Conservation (phyloP, 2,797 vertebrate genomes). For the Micromesistius poutassou region DNA sequence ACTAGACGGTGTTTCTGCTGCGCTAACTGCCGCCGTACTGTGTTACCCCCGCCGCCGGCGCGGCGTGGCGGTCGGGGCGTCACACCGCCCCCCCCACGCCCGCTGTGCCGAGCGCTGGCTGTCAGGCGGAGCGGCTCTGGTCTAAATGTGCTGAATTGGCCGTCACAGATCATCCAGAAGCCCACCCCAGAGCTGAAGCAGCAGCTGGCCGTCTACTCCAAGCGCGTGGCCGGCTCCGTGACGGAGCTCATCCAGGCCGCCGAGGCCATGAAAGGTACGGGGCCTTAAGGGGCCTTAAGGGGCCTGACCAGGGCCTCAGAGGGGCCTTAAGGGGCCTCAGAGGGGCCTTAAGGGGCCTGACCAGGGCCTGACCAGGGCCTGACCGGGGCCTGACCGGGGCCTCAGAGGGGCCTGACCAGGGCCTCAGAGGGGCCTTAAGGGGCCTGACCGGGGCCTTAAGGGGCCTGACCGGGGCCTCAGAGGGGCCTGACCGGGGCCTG, state of each 20-base stretch:
- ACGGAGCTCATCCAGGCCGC: constrained; percentile 89
- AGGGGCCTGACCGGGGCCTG: too few species aligned
- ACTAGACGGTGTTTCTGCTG: too few species aligned
- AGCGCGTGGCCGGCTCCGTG: constrained; percentile 83
- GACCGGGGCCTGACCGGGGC: too few species aligned
- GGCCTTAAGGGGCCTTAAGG: neutral
- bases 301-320: too few species aligned
- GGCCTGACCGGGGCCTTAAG: too few species aligned
- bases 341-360: too few species aligned
- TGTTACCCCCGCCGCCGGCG: neutral
- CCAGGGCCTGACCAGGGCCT: too few species aligned
- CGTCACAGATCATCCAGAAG: constrained; percentile 80
- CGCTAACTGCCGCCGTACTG: neutral
- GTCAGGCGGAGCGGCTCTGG: neutral
- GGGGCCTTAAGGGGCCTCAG: too few species aligned
- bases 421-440: too few species aligned
- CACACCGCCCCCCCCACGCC: neutral
- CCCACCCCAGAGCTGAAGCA: constrained; percentile 82
- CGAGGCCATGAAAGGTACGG: constrained; percentile 86
- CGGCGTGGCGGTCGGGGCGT: too few species aligned
- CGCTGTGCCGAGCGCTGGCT: neutral
- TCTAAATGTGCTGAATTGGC: neutral
- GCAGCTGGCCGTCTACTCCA: constrained; percentile 81
- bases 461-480: too few species aligned
- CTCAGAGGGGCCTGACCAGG: too few species aligned